phyloP scores from a whole-genome alignment of 2,888 invertebrate genomes.

The Lobophora halterata region DNA sequence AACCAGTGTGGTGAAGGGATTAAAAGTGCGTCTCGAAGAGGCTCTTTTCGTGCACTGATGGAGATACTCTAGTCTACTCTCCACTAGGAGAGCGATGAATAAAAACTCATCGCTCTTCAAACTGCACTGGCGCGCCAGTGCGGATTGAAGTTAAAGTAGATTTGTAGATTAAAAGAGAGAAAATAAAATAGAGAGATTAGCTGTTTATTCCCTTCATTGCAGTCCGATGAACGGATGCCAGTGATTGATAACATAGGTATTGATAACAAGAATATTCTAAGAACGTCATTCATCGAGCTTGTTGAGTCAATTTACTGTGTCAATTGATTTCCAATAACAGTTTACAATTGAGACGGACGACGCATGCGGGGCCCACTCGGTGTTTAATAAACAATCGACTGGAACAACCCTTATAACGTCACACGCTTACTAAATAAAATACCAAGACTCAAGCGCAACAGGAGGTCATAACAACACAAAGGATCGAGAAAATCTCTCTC shows the following conservation, averaged over 20 bases:
- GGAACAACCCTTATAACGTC: constrained; percentile 53
- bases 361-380: constrained; percentile 69
- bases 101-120: too few relatives aligned
- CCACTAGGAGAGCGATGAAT: too few relatives aligned
- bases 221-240: constrained; percentile 24
- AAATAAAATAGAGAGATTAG: background rate
- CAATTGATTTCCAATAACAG: constrained; percentile 79
- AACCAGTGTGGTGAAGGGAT: too few relatives aligned
- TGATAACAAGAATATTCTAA: constrained; percentile 28
- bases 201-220: constrained; percentile 3
- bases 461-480: constrained; percentile 46
- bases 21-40: too few relatives aligned
- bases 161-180: too few relatives aligned
- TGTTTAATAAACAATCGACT: constrained; percentile 69
- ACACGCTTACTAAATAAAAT: constrained; percentile 53
- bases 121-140: too few relatives aligned
- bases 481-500: constrained; percentile 40
- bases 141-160: too few relatives aligned
- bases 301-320: constrained; percentile 60
- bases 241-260: constrained; percentile 11
- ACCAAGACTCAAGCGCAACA: constrained; percentile 38
- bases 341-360: constrained; percentile 70
- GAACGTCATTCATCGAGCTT: constrained; percentile 52
- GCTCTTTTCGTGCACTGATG: too few relatives aligned
- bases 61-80: too few relatives aligned